A percentile compares a stretch with the other conserved stretches of the same genome.
These are phyloP conservation scores for Crematogaster levior DNA, from an alignment of 2,888 invertebrate species.

Conservation along the genomic window DNA sequence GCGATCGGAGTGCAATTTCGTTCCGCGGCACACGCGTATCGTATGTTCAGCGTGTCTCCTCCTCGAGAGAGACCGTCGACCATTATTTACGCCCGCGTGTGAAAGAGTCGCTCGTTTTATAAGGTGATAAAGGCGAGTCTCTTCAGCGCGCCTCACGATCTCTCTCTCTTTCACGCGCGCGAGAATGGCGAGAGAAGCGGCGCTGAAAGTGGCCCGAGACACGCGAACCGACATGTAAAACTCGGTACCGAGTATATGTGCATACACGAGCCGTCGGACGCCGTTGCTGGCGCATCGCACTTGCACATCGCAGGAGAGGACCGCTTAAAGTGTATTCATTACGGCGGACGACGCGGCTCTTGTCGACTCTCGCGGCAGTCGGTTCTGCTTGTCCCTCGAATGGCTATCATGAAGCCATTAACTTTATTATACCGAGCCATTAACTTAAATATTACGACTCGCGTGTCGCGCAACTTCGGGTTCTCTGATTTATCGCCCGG, in stretches of 20 bases:
- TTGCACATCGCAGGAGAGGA: constrained; percentile 33
- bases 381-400: constrained; percentile 74
- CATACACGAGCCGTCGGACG: constrained; percentile 7
- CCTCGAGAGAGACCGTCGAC: constrained; percentile 66
- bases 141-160: neutral
- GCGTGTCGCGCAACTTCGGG: constrained; percentile 82
- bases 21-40: constrained; percentile 41
- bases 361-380: constrained; percentile 40
- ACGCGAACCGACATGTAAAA: constrained; percentile 63
- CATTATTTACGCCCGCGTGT: constrained; percentile 76
- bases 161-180: constrained; percentile 18
- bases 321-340: constrained; percentile 69
- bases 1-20: constrained; percentile 49
- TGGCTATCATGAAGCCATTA: constrained; percentile 85
- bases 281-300: constrained; percentile 30
- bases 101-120: constrained; percentile 77
- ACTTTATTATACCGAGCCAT: constrained; percentile 85
- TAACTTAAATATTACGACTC: constrained; percentile 85
- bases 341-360: constrained; percentile 43
- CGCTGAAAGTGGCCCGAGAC: constrained; percentile 71
- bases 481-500: constrained; percentile 81
- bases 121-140: constrained; percentile 78
- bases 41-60: constrained; percentile 25
- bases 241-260: neutral
- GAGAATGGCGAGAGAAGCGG: constrained; percentile 55